Conservation (phyloP, 2,888 invertebrate species). For the Ashinkailepas kermadecensis region DNA sequence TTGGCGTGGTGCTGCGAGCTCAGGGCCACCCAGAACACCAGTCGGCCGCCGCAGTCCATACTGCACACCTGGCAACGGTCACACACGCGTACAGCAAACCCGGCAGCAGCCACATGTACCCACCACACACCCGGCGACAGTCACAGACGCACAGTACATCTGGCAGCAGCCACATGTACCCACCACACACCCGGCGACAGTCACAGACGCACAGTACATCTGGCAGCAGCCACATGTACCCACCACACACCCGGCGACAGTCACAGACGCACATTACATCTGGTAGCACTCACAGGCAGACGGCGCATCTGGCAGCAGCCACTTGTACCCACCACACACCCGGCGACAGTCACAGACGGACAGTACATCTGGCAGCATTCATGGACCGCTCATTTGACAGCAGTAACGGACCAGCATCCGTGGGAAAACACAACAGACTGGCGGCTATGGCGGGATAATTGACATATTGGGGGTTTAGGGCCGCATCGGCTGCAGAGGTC, state of each 20-base stretch:
- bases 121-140: not conserved
- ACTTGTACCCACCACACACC: no score
- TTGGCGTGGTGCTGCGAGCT: not conserved
- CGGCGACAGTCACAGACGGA: no score
- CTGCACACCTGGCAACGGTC: not conserved
- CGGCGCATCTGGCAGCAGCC: not conserved
- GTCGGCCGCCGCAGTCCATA: conserved; percentile 2
- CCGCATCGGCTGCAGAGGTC: no score
- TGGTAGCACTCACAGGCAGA: not conserved
- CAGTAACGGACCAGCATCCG: no score
- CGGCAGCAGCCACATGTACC: not conserved
- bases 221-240: not conserved
- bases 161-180: not conserved
- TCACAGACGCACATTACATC: not conserved
- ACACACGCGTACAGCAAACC: no score
- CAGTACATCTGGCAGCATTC: no score
- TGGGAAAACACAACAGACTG: no score
- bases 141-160: not conserved
- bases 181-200: not conserved
- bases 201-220: not conserved
- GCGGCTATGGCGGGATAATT: no score
- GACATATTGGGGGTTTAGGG: no score
- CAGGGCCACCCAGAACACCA: conserved; percentile 14
- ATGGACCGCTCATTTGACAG: no score
- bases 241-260: not conserved